These are phyloP conservation scores for Polietes domitor DNA, from an alignment of 2,888 invertebrate genomes.

Conservation along the genomic window DNA sequence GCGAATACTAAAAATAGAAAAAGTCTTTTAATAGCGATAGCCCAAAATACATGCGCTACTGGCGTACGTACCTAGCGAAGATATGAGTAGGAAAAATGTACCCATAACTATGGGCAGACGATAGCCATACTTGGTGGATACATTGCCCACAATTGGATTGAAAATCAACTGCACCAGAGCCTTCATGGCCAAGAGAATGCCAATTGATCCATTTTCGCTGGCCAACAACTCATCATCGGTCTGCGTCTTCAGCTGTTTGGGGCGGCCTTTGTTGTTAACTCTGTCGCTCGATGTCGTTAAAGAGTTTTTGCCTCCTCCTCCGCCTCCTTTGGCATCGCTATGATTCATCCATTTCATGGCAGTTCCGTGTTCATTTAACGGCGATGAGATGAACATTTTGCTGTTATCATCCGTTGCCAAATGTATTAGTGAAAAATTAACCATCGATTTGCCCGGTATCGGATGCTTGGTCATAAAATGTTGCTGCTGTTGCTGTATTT, in stretches of 20 bases:
- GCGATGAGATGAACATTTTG: conserved; percentile 66
- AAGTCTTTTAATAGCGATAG: not conserved
- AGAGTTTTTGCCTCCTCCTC: not conserved
- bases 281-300: not conserved
- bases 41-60: not conserved
- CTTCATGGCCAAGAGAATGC: conserved; percentile 88
- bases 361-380: conserved; percentile 49
- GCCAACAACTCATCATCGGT: conserved; percentile 76
- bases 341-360: conserved; percentile 29
- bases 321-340: not conserved
- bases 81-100: conserved; percentile 85
- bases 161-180: conserved; percentile 89
- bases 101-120: conserved; percentile 86
- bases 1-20: conserved; percentile 85
- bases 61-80: conserved; percentile 84
- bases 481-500: conserved; percentile 30
- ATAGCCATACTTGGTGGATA: conserved; percentile 86
- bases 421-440: conserved; percentile 77
- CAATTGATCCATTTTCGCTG: conserved; percentile 86
- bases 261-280: conserved; percentile 41
- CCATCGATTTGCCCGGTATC: conserved; percentile 79
- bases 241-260: conserved; percentile 10
- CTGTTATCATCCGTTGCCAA: conserved; percentile 69
- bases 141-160: conserved; percentile 88
- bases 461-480: conserved; percentile 79